Percentiles rank a stretch among this genome's conserved stretches.
phyloP scores from a whole-genome alignment of 2,797 vertebrate genomes.

The Dermochelys coriacea region DNA sequence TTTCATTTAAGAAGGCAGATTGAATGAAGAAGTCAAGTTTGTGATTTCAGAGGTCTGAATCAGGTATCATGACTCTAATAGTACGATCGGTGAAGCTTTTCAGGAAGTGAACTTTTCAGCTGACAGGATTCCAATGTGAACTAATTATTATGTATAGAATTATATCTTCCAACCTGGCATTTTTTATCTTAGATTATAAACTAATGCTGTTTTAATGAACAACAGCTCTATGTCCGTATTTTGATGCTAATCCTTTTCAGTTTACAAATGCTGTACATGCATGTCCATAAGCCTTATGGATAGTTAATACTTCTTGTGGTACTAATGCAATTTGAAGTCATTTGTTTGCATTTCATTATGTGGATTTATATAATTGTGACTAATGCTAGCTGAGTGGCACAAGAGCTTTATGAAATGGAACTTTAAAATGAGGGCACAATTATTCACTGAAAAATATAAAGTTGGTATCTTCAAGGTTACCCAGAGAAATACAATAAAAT shows the following conservation, averaged over 20 bases:
- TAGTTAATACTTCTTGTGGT: neutral
- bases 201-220: neutral
- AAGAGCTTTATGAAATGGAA: neutral
- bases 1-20: neutral
- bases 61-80: constrained; percentile 8
- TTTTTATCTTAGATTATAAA: neutral
- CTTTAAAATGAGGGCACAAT: constrained; percentile 13
- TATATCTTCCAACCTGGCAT: neutral
- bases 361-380: neutral
- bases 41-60: constrained; percentile 35
- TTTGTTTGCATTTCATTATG: neutral
- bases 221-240: neutral
- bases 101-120: neutral
- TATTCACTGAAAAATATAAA: constrained; percentile 7
- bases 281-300: neutral
- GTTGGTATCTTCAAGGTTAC: constrained; percentile 51
- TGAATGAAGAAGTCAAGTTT: constrained; percentile 10
- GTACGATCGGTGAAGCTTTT: neutral
- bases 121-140: neutral
- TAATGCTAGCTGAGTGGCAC: neutral
- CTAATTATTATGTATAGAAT: neutral
- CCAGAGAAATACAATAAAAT: constrained; percentile 11
- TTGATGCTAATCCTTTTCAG: neutral
- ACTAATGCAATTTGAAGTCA: neutral
- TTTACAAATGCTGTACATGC: neutral